Percentiles rank a stretch among this genome's conserved stretches.
These are phyloP conservation scores for Thryonomys swinderianus DNA, from an alignment of 2,113 vertebrate species.

Conservation along the genomic window DNA sequence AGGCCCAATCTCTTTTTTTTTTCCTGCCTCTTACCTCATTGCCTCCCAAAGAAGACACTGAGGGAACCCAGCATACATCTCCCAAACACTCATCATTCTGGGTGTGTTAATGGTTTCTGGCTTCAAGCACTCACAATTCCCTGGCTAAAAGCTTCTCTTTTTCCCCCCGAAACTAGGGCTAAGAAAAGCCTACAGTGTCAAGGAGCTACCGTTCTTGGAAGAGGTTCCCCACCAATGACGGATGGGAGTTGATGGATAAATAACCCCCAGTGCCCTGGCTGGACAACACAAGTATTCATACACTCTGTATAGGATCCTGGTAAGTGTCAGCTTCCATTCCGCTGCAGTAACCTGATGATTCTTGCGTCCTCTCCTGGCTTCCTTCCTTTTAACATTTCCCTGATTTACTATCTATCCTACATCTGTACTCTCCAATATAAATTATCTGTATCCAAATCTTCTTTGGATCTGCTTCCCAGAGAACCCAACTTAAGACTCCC, in stretches of 20 bases:
- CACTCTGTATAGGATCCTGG: not conserved
- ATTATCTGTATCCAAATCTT: not conserved
- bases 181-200: not conserved
- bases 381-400: not conserved
- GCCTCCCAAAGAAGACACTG: not conserved
- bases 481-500: not conserved
- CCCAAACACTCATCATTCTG: not conserved
- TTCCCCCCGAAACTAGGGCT: not conserved
- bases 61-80: not conserved
- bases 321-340: not conserved
- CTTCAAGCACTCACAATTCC: not conserved
- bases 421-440: not conserved
- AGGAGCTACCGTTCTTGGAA: not conserved
- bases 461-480: not conserved
- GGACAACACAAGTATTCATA: not conserved
- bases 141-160: not conserved
- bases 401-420: not conserved
- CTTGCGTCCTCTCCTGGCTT: not conserved
- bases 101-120: not conserved
- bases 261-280: not conserved
- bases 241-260: not conserved
- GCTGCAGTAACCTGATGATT: not conserved
- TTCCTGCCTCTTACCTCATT: not conserved
- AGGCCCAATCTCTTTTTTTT: not conserved
- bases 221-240: not conserved